These are phyloP conservation scores for Magallana angulata DNA, from an alignment of 1,140 invertebrate species.

Conservation along the genomic window DNA sequence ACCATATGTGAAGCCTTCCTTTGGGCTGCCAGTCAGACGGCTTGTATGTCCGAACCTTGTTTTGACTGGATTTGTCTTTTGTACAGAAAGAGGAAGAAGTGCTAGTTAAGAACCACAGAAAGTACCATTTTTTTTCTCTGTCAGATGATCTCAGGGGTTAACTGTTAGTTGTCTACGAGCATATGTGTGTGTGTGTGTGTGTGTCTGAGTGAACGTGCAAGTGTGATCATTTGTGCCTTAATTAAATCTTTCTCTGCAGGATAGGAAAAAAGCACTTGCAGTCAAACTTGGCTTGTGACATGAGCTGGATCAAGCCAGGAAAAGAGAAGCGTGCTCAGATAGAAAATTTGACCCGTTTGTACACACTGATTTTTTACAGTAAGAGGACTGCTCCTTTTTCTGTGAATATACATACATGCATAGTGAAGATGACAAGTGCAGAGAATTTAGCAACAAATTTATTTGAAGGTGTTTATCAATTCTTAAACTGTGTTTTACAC, in stretches of 20 bases:
- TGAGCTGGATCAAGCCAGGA: neutral
- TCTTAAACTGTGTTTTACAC: neutral
- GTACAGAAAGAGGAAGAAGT: neutral
- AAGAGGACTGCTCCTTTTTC: neutral
- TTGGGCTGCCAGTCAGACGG: neutral
- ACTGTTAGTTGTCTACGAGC: neutral
- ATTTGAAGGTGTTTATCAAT: neutral
- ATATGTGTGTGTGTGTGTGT: neutral
- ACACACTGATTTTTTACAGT: neutral
- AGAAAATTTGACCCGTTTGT: constrained; percentile 31
- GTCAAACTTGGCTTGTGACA: neutral
- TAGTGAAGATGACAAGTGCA: neutral
- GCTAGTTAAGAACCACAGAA: neutral
- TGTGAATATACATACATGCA: neutral
- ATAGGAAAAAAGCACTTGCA: neutral
- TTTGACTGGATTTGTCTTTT: constrained; percentile 1
- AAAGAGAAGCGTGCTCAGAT: constrained; percentile 1
- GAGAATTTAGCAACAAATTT: neutral
- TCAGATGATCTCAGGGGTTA: constrained; percentile 35
- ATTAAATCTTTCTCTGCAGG: constrained; percentile 27
- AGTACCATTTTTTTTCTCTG: neutral
- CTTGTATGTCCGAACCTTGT: neutral
- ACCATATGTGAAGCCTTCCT: neutral
- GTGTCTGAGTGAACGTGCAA: neutral
- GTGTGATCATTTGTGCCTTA: constrained; percentile 26